These are phyloP conservation scores for Eupithecia vulgata DNA, from an alignment of 2,888 invertebrate genomes.

Conservation along the genomic window DNA sequence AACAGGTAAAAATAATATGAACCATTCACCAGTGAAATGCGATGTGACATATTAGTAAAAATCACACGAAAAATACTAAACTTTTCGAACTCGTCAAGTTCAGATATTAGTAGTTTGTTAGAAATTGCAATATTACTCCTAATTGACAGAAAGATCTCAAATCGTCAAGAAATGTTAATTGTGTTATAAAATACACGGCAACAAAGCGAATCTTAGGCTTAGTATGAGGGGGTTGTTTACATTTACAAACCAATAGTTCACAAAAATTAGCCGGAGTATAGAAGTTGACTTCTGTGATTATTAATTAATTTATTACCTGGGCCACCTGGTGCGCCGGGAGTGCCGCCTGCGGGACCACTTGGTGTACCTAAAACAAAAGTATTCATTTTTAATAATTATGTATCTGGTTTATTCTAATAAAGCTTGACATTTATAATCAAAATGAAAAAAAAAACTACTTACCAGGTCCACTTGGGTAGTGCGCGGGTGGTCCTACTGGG, in stretches of 20 bases:
- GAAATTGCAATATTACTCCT: no score
- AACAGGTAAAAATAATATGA: background rate
- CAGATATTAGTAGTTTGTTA: no score
- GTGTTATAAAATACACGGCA: no score
- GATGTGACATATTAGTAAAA: no score
- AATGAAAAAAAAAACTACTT: background rate
- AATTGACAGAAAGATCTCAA: no score
- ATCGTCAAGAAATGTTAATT: no score
- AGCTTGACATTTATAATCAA: background rate
- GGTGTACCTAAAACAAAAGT: background rate
- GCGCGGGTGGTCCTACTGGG: background rate
- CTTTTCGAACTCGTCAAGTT: no score
- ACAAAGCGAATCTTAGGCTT: no score
- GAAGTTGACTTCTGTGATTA: slow-evolving; percentile 1
- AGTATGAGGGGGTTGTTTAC: no score
- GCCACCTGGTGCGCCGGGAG: slow-evolving; percentile 48
- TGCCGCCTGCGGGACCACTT: slow-evolving; percentile 31
- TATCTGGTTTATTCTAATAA: background rate
- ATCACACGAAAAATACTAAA: no score
- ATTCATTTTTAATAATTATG: background rate
- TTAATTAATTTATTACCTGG: slow-evolving; percentile 38
- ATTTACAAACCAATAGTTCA: no score
- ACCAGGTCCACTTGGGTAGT: slow-evolving; percentile 30
- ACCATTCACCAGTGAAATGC: background rate
- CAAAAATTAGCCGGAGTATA: background rate